Evolutionary conservation across 2,113 vertebrate genomes (phyloP).

Genomic region (Scytalopus superciliaris): DNA sequence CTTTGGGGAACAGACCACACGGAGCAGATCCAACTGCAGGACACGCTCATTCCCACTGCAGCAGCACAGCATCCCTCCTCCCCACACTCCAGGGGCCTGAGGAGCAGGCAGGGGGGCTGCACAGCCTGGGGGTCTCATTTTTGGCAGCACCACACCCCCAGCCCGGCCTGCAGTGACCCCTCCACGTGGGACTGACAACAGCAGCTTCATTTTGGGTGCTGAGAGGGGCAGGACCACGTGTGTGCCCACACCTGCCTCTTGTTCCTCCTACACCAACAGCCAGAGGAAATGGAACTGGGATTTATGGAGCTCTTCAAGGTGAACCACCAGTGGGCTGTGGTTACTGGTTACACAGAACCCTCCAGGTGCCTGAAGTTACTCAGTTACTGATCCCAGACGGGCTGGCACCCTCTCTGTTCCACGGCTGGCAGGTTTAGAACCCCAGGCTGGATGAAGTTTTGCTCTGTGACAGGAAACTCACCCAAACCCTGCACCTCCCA

Average conservation of each 20-base stretch:
- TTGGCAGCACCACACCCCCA: accelerated
- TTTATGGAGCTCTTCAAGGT: neutral
- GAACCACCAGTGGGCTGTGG: neutral
- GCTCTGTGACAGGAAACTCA: neutral
- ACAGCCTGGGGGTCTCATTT: accelerated
- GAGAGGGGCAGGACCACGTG: neutral
- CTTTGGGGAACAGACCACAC: neutral
- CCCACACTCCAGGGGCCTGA: neutral
- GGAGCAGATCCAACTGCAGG: neutral
- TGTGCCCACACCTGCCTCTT: neutral
- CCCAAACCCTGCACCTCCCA: neutral
- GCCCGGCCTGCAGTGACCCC: accelerated
- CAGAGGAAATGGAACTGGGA: neutral
- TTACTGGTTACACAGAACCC: neutral
- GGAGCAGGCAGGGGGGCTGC: neutral
- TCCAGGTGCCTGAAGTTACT: neutral
- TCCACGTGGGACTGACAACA: neutral
- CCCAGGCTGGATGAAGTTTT: neutral
- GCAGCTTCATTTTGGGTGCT: neutral
- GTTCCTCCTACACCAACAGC: neutral
- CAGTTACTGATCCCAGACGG: neutral
- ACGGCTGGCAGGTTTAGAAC: neutral
- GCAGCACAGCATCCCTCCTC: neutral
- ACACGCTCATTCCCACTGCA: accelerated
- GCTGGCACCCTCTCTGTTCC: neutral